Evolutionary conservation across 2,113 vertebrate species (phyloP).

Genomic region (Mionectes macconnelli): DNA sequence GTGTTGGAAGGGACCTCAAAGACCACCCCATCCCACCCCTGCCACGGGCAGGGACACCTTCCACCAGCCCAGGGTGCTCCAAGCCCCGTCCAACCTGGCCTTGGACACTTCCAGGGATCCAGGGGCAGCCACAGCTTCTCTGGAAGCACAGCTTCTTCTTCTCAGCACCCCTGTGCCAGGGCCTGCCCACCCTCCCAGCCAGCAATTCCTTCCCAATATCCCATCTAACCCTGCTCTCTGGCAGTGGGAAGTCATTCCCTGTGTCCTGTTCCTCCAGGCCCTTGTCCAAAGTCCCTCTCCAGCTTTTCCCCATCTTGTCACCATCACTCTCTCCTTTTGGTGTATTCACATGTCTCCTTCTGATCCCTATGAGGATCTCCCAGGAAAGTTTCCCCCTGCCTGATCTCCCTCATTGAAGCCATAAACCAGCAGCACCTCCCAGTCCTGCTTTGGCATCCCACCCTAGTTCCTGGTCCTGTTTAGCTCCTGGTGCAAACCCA

Average conservation of each 20-base stretch:
- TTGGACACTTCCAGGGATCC: not conserved
- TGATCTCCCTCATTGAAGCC: not conserved
- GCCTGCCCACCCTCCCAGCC: not conserved
- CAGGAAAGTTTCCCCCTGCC: not conserved
- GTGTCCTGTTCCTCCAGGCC: accelerated
- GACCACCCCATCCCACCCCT: not conserved
- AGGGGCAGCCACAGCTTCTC: not conserved
- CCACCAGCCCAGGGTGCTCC: not conserved
- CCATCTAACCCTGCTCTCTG: not conserved
- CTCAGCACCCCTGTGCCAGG: not conserved
- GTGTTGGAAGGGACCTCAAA: not conserved
- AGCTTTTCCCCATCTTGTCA: not conserved
- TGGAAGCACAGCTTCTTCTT: too few species aligned
- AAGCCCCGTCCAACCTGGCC: not conserved
- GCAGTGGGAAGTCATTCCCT: not conserved
- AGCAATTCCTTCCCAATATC: not conserved
- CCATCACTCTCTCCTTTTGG: not conserved
- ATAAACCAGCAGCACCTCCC: not conserved
- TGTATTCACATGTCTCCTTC: not conserved
- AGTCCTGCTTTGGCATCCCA: not conserved
- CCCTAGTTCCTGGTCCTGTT: too few species aligned
- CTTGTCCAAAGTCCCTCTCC: not conserved
- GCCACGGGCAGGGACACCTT: not conserved
- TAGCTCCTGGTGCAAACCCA: not conserved
- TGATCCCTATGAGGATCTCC: not conserved